Conservation (phyloP, 1,140 invertebrate species). For the Thaumetopoea pityocampa region DNA sequence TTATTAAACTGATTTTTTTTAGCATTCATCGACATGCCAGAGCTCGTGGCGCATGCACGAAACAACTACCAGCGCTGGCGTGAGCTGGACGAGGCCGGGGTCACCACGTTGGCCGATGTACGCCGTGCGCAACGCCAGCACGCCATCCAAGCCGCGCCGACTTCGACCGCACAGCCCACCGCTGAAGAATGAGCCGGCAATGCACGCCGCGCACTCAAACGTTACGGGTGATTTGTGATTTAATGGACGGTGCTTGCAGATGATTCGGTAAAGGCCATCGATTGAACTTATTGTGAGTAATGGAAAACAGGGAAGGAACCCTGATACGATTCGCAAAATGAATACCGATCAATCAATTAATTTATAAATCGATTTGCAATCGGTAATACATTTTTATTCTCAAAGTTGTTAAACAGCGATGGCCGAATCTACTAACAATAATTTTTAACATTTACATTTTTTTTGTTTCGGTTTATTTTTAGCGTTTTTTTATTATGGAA, state of each 20-base stretch:
- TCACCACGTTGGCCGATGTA: slow-evolving; percentile 82
- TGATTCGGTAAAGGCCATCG: too few species aligned
- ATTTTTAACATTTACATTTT: too few species aligned
- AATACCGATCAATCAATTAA: too few species aligned
- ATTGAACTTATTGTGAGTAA: too few species aligned
- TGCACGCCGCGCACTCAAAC: neutral
- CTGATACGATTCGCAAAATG: too few species aligned
- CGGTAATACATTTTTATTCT: too few species aligned
- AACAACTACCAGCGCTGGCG: slow-evolving; percentile 95
- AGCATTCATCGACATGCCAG: slow-evolving; percentile 96
- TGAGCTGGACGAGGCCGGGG: slow-evolving; percentile 84
- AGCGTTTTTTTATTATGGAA: too few species aligned
- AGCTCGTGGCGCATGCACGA: slow-evolving; percentile 89
- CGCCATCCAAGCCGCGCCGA: slow-evolving; percentile 20
- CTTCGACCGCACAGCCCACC: slow-evolving; percentile 27
- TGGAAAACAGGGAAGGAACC: too few species aligned
- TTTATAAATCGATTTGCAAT: too few species aligned
- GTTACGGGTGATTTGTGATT: neutral
- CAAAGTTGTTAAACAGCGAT: too few species aligned
- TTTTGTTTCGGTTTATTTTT: too few species aligned
- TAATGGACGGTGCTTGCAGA: neutral
- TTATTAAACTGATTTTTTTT: slow-evolving; percentile 39
- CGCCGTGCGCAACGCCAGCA: slow-evolving; percentile 40
- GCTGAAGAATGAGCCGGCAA: slow-evolving; percentile 31
- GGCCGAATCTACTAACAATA: too few species aligned